A percentile compares a stretch with the other conserved stretches of the same genome.
Evolutionary conservation across 2,888 invertebrate genomes (phyloP).

Genomic region (Philereme transversata): DNA sequence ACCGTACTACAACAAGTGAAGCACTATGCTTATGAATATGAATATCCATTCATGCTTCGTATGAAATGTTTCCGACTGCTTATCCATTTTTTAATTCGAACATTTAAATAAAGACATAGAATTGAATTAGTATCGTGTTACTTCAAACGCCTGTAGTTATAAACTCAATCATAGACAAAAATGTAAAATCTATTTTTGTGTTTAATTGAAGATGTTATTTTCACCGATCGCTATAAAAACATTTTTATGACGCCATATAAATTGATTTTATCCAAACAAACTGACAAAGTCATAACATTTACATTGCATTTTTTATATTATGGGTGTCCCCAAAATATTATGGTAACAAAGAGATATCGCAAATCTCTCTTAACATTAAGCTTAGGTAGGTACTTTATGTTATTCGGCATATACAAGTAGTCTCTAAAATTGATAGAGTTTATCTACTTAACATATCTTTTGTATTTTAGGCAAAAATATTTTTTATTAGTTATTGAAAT

Average conservation of each 20-base stretch:
- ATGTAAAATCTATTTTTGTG: conserved; percentile 39
- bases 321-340: conserved; percentile 52
- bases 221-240: conserved; percentile 36
- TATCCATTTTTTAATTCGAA: conserved; percentile 40
- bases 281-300: conserved; percentile 52
- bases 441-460: too few species aligned
- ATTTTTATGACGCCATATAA: conserved; percentile 44
- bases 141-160: conserved; percentile 37
- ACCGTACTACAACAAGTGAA: conserved; percentile 33
- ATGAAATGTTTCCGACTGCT: conserved; percentile 33
- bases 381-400: conserved; percentile 37
- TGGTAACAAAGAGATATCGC: conserved; percentile 48
- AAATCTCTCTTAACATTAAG: conserved; percentile 47
- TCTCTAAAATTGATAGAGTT: too few species aligned
- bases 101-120: conserved; percentile 42
- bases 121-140: conserved; percentile 43
- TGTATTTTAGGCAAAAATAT: too few species aligned
- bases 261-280: conserved; percentile 36
- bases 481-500: neutral
- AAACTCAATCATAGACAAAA: conserved; percentile 42
- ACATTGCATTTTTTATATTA: conserved; percentile 55
- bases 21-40: conserved; percentile 37
- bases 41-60: conserved; percentile 37
- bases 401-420: neutral
- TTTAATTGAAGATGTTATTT: conserved; percentile 42